phyloP scores from a whole-genome alignment of 2,797 vertebrate genomes.

The Halcyon leucocephala region DNA sequence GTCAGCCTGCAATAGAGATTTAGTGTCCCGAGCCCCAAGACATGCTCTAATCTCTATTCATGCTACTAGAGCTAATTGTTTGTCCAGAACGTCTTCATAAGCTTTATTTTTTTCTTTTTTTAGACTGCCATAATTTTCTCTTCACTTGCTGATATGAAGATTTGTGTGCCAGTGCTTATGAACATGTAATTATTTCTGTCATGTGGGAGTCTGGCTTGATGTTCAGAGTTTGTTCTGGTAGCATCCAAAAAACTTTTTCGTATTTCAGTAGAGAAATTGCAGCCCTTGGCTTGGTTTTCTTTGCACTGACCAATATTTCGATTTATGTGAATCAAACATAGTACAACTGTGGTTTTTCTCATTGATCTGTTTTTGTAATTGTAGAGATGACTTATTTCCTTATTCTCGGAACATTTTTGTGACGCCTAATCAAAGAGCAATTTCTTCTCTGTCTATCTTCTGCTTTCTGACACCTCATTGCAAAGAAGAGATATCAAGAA shows the following conservation, averaged over 20 bases:
- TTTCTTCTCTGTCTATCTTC: neutral
- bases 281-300: neutral
- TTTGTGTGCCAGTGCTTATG: neutral
- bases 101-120: neutral
- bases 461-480: neutral
- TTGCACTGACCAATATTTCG: neutral
- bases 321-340: neutral
- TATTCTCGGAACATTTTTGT: neutral
- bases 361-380: neutral
- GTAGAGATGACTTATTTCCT: neutral
- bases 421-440: neutral
- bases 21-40: neutral
- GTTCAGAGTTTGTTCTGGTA: neutral
- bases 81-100: neutral
- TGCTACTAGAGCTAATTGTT: neutral
- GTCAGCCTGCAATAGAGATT: neutral
- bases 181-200: neutral
- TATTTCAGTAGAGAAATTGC: neutral
- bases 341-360: neutral
- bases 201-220: rapidly evolving
- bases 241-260: neutral
- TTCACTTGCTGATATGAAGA: neutral
- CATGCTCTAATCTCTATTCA: neutral
- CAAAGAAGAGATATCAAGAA: neutral
- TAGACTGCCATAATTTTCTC: neutral